Conservation (phyloP, 1,140 invertebrate genomes). For the Luehdorfia chinensis region DNA sequence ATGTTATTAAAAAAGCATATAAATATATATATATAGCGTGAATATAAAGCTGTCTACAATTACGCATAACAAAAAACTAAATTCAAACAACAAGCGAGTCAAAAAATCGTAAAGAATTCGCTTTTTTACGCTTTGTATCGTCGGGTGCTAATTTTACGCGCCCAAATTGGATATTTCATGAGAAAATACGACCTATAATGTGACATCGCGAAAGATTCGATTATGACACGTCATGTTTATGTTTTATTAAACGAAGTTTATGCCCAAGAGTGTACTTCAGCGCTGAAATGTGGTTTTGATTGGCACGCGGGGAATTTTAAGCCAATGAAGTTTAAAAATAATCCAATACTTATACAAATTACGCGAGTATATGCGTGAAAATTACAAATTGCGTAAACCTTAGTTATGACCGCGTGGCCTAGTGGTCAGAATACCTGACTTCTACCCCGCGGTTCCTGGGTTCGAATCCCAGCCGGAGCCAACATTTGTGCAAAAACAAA, state of each 20-base stretch:
- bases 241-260: constrained; percentile 42
- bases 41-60: constrained; percentile 16
- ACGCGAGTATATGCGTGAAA: background rate
- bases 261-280: constrained; percentile 24
- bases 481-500: too few species aligned
- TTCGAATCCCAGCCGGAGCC: too few species aligned
- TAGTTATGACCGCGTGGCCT: too few species aligned
- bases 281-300: constrained; percentile 16
- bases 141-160: constrained; percentile 27
- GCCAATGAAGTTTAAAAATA: constrained; percentile 1
- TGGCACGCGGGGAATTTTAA: constrained; percentile 15
- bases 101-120: constrained; percentile 16
- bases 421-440: too few species aligned
- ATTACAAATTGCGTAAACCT: background rate
- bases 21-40: background rate
- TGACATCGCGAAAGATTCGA: constrained; percentile 21
- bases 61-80: constrained; percentile 9
- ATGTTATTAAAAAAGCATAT: too few species aligned
- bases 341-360: too few species aligned
- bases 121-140: constrained; percentile 3
- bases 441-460: too few species aligned
- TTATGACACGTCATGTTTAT: constrained; percentile 37
- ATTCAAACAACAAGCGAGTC: constrained; percentile 13
- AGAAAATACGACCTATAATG: constrained; percentile 21
- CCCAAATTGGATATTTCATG: constrained; percentile 24